phyloP scores from a whole-genome alignment of 2,888 invertebrate species.

The Endotricha flammealis region DNA sequence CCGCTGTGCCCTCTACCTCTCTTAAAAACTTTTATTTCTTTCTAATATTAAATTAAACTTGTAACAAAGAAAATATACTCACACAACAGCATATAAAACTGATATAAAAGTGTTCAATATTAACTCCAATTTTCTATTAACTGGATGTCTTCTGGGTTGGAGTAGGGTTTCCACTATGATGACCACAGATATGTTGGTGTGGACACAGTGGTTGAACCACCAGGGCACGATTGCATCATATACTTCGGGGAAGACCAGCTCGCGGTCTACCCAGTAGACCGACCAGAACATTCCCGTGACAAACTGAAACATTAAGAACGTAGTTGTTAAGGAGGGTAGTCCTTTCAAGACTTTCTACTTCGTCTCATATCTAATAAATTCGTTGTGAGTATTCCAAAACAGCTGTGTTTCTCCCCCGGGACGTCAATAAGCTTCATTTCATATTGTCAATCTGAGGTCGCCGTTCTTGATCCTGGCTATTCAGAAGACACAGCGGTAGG shows the following conservation, averaged over 20 bases:
- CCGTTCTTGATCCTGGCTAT: too few relatives aligned
- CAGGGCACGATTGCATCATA: constrained; percentile 73
- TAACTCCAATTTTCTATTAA: constrained; percentile 41
- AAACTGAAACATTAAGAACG: constrained; percentile 53
- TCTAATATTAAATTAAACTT: too few relatives aligned
- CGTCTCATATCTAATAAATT: too few relatives aligned
- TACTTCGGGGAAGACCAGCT: constrained; percentile 73
- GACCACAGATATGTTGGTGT: constrained; percentile 72
- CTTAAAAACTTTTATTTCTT: too few relatives aligned
- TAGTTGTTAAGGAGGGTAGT: background rate
- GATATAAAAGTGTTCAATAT: constrained; percentile 32
- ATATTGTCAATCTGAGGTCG: too few relatives aligned
- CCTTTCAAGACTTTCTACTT: too few relatives aligned
- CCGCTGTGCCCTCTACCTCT: too few relatives aligned
- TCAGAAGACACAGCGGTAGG: too few relatives aligned
- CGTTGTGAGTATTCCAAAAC: too few relatives aligned
- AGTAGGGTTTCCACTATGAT: constrained; percentile 65
- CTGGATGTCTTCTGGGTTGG: constrained; percentile 47
- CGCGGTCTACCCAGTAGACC: constrained; percentile 71
- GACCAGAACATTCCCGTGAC: constrained; percentile 76
- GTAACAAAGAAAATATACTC: constrained; percentile 43
- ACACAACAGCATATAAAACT: constrained; percentile 56
- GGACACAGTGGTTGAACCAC: constrained; percentile 80
- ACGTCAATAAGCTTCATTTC: too few relatives aligned
- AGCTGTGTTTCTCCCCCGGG: too few relatives aligned